Conservation (phyloP, 2,888 invertebrate species). For the Marasmarcha lunaedactyla region DNA sequence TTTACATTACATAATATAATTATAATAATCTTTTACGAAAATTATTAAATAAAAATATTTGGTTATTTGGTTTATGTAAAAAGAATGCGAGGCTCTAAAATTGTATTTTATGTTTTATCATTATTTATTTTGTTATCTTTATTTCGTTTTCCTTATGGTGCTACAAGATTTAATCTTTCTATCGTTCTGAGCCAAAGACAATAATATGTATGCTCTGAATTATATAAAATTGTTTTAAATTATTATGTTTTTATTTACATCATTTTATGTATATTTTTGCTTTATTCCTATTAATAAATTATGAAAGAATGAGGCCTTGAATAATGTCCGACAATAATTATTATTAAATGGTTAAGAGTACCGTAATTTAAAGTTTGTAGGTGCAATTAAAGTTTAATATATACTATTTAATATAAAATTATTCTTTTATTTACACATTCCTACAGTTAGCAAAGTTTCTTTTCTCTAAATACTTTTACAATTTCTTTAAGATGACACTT, state of each 20-base stretch:
- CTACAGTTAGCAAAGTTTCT: background rate
- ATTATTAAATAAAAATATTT: no score
- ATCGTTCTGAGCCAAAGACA: conserved; percentile 59
- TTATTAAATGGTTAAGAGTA: conserved; percentile 26
- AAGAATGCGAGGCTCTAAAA: conserved; percentile 1
- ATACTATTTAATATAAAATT: conserved; percentile 61
- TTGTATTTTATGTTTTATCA: conserved; percentile 9
- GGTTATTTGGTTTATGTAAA: conserved; percentile 21
- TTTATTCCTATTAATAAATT: conserved; percentile 22
- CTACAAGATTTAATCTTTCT: conserved; percentile 52
- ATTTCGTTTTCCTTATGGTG: conserved; percentile 43
- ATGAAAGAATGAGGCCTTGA: conserved; percentile 33
- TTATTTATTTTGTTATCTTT: conserved; percentile 3
- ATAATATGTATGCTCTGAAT: conserved; percentile 22
- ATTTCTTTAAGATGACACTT: no score
- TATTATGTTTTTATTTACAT: conserved; percentile 8
- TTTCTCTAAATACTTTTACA: background rate
- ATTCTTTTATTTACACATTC: conserved; percentile 26
- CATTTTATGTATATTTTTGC: conserved; percentile 27
- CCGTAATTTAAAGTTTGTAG: conserved; percentile 49
- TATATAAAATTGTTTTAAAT: conserved; percentile 8
- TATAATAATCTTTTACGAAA: no score
- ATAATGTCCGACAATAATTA: conserved; percentile 44
- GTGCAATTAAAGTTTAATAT: conserved; percentile 64
- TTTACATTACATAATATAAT: no score